Evolutionary conservation across 2,113 vertebrate species (phyloP).

Genomic region (Psittacula cyanocephala): DNA sequence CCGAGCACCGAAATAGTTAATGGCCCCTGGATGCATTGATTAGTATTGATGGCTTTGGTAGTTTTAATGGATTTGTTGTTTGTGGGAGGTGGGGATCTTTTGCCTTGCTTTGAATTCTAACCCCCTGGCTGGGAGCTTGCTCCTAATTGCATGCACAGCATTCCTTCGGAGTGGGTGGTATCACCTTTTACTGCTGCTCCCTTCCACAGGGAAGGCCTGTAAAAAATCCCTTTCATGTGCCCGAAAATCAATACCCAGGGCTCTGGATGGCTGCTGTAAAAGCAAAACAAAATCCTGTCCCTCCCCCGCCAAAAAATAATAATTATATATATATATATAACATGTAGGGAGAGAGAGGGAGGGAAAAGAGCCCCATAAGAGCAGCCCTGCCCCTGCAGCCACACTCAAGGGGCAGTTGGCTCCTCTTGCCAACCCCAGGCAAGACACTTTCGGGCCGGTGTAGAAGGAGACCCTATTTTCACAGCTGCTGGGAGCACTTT

Average conservation of each 20-base stretch:
- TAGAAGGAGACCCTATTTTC: slow-evolving; percentile 6
- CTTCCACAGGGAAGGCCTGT: slow-evolving; percentile 73
- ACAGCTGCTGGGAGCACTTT: slow-evolving; percentile 26
- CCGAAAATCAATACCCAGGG: slow-evolving; percentile 71
- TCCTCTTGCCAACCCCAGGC: background rate
- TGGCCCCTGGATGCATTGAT: slow-evolving; percentile 74
- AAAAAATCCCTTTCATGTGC: slow-evolving; percentile 73
- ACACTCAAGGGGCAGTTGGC: background rate
- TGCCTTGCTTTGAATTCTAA: slow-evolving; percentile 74
- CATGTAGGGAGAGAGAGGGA: background rate
- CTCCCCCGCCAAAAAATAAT: background rate
- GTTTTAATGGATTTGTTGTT: slow-evolving; percentile 81
- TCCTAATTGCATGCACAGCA: slow-evolving; percentile 87
- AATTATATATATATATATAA: background rate
- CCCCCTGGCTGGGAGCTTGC: slow-evolving; percentile 77
- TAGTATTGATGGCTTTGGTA: slow-evolving; percentile 84
- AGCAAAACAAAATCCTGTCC: slow-evolving; percentile 54
- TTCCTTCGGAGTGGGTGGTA: slow-evolving; percentile 91
- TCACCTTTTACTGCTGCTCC: slow-evolving; percentile 77
- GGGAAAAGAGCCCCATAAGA: background rate
- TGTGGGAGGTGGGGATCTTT: slow-evolving; percentile 70
- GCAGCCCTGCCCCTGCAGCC: background rate
- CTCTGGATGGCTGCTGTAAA: slow-evolving; percentile 71
- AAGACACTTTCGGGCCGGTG: background rate
- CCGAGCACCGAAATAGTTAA: slow-evolving; percentile 54